Evolutionary conservation across 2,113 vertebrate genomes (phyloP), one percentile per base, ranked within the genome.

Genomic region (Chaenogobius annularis): DNA sequence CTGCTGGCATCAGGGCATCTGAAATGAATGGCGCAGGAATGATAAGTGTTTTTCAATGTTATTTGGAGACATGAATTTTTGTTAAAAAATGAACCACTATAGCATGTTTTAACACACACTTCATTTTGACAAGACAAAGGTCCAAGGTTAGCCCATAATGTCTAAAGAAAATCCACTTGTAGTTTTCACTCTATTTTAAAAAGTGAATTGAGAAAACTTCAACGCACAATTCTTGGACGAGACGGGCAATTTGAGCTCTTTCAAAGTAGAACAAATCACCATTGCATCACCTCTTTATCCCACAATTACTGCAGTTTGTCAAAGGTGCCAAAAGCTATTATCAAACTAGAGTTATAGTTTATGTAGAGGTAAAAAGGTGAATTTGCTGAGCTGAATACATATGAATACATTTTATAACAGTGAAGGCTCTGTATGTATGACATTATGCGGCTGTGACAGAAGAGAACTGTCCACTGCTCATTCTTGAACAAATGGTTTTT

Each of bases 401-500:
- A 61, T 61, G 14, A 10, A 62, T 17, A 37, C 17, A 3, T 17
- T 31, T 1, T 31, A 2, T 31, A 31, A 31, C 26, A 31, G 37
- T 10, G 17, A 62, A 40, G 58, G 13, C 26, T 26, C 26, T 19
- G 10, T 17, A 46, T 46, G 44, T 40, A 1, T 26, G 26, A 4
- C 26, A 2, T 31, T 31, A 31, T 61, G 58, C 19, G 59, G 14
- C 56, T 59, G 56, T 70, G 47, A 70, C 56, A 81, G 61, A 70
- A 68, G 31, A 71, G n/a, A n/a, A n/a, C n/a, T 69, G 22, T 23
- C n/a, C 22, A 58, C 22, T 23, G 20, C 61, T 77, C 52, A 70
- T 65, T 61, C 50, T 15, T 65, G 77, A 74, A 69, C 40, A 56
- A 56, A n/a, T n/a, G n/a, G n/a, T n/a, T n/a, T n/a, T n/a, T n/a